Base-by-base conservation (phyloP, 2,797 vertebrate species). In the Ctenochaetus hawaiiensis region DNA sequence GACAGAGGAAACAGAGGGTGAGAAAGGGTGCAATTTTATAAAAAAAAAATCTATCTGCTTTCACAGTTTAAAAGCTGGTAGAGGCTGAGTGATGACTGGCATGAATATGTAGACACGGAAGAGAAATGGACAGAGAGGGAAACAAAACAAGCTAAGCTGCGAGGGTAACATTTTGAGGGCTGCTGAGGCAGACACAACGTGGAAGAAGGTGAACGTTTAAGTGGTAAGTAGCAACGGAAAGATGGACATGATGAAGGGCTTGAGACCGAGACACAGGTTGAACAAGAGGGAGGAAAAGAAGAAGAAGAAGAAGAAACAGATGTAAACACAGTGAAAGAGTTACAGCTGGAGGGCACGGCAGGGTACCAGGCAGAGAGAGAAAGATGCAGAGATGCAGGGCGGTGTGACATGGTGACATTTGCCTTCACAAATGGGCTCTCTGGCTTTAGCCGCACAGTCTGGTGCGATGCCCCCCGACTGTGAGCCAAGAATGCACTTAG, bases 401-500 rank as follows among this genome's bases (percentile, higher is more conserved):
- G 86, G 84, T 91, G 92, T 93, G 93, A 93, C 90, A 92, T 67
- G 95, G 92, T 97, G 96, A 97, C 96, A 97, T 96, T 96, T 96
- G 94, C 96, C 83, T 81, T 96, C 95, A 96, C 96, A 97, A 98
- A 97, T 96, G 95, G 96, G 95, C 95, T 97, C 96, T 95, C 94
- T 97, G 96, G 96, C 96, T 96, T 96, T 94, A 96, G 94, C 93
- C 54, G 92, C 94, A 91, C 94, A 96, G 97, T 93, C 89, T 92
- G 92, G 86, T 87, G 89, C 81, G 86, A 95, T 95, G 92, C 96
- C 95, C 95, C 95, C 95, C 93, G 79, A 95, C 94, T 93, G 94
- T 47, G 89, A 98, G 96, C 96, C 97, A 98, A 98, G 96, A 98
- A 98, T 97, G 97, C 96, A 99, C 96, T 98, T 97, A 98, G 95